These are phyloP conservation scores for Lutraria lutraria DNA, from an alignment of 2,888 invertebrate species.

Conservation along the genomic window DNA sequence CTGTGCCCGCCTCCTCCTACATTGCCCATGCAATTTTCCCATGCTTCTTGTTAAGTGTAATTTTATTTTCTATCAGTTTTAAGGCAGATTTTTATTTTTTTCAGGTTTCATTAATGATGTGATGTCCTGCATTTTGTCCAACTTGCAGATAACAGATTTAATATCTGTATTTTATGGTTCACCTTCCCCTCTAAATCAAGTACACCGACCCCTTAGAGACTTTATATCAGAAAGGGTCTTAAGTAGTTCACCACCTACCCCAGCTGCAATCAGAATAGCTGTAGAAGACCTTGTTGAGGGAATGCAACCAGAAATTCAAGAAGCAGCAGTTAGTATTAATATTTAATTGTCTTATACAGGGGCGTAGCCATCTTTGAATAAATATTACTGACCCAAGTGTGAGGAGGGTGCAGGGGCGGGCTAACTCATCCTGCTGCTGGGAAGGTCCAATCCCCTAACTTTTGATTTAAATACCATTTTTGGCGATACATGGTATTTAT, in stretches of 20 bases:
- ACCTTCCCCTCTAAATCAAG: constrained; percentile 87
- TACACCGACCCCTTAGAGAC: constrained; percentile 87
- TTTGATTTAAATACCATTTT: too few species aligned
- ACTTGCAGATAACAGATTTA: constrained; percentile 87
- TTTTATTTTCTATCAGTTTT: not conserved
- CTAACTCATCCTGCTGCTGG: too few species aligned
- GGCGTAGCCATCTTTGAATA: too few species aligned
- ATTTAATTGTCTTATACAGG: not conserved
- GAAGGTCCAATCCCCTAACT: too few species aligned
- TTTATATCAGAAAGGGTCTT: constrained; percentile 88
- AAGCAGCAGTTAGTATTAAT: constrained; percentile 86
- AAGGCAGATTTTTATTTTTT: constrained; percentile 35
- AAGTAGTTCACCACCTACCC: constrained; percentile 86
- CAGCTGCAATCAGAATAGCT: constrained; percentile 87
- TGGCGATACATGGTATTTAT: too few species aligned
- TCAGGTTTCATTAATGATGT: constrained; percentile 83
- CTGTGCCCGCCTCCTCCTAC: too few species aligned
- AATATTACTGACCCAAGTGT: too few species aligned
- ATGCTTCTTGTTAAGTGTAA: not conserved
- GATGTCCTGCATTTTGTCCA: constrained; percentile 82
- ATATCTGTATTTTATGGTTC: constrained; percentile 86
- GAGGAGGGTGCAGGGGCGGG: too few species aligned
- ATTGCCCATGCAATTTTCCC: too few species aligned
- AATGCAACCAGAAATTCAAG: constrained; percentile 86
- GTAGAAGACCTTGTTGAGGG: constrained; percentile 87